phyloP scores from a whole-genome alignment of 2,797 vertebrate species.

The Pseudochirops cupreus region DNA sequence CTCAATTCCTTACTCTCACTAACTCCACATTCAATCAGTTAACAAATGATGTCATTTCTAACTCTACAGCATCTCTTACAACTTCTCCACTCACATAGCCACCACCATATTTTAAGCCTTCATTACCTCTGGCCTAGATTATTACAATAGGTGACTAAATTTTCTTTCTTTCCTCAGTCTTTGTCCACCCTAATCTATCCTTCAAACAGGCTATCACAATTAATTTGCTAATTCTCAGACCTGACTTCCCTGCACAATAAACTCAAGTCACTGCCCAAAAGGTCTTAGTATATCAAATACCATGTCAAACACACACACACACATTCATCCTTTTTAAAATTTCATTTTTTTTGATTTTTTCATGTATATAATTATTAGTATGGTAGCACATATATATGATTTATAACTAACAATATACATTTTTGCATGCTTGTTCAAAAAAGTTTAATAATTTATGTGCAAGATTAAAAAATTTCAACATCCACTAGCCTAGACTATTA shows the following conservation, averaged over 20 bases:
- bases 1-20: not conserved
- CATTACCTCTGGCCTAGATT: not conserved
- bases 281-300: not conserved
- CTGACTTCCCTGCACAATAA: not conserved
- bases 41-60: not conserved
- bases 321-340: not conserved
- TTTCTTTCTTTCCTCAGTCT: not conserved
- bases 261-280: not conserved
- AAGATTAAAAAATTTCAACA: not conserved
- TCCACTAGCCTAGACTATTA: not conserved
- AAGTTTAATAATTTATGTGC: not conserved
- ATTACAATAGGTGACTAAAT: not conserved
- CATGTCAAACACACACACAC: not conserved
- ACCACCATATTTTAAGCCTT: not conserved
- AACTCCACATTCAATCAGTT: not conserved
- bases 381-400: not conserved
- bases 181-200: not conserved
- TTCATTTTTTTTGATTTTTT: not conserved
- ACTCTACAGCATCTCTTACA: not conserved
- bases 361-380: not conserved
- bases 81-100: not conserved
- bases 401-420: not conserved
- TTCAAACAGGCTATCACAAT: not conserved
- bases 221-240: not conserved
- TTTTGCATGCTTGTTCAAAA: not conserved